Evolutionary conservation across 2,797 vertebrate species (phyloP).

Genomic region (Chaunax sp.): DNA sequence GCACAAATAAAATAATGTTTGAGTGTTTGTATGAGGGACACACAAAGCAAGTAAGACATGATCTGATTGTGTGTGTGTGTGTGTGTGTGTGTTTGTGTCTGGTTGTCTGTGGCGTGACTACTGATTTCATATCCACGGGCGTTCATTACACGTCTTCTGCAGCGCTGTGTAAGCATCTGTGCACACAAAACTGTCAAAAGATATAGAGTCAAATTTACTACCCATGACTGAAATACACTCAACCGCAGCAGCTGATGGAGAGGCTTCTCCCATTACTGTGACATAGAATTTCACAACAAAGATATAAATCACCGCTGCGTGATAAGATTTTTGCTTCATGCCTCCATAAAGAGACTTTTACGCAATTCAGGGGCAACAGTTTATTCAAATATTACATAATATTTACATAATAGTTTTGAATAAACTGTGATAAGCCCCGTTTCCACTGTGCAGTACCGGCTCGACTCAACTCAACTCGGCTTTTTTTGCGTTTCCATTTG

Average conservation of each 20-base stretch:
- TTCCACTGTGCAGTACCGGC: too few relatives aligned
- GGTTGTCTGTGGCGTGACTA: slow-evolving; percentile 33
- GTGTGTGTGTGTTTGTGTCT: slow-evolving; percentile 16
- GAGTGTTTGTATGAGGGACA: slow-evolving; percentile 15
- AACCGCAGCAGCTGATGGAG: slow-evolving; percentile 30
- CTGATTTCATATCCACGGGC: slow-evolving; percentile 46
- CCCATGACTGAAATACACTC: slow-evolving; percentile 39
- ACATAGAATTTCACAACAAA: slow-evolving; percentile 15
- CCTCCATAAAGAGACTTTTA: slow-evolving; percentile 10
- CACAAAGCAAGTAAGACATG: slow-evolving; percentile 10
- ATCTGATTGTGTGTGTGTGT: slow-evolving; percentile 5
- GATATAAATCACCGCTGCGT: slow-evolving; percentile 26
- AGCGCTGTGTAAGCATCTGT: slow-evolving; percentile 40
- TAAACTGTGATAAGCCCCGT: too few relatives aligned
- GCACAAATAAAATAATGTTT: slow-evolving; percentile 15
- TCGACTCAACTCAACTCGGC: too few relatives aligned
- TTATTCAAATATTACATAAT: not conserved
- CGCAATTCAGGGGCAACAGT: not conserved
- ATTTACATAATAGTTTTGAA: too few relatives aligned
- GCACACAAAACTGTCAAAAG: slow-evolving; percentile 50
- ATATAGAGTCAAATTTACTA: slow-evolving; percentile 46
- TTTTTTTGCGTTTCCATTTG: too few relatives aligned
- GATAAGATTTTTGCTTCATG: not conserved
- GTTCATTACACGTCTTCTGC: slow-evolving; percentile 25
- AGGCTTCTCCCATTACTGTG: slow-evolving; percentile 18